Conservation (phyloP, 2,113 vertebrate genomes). For the Natator depressus region DNA sequence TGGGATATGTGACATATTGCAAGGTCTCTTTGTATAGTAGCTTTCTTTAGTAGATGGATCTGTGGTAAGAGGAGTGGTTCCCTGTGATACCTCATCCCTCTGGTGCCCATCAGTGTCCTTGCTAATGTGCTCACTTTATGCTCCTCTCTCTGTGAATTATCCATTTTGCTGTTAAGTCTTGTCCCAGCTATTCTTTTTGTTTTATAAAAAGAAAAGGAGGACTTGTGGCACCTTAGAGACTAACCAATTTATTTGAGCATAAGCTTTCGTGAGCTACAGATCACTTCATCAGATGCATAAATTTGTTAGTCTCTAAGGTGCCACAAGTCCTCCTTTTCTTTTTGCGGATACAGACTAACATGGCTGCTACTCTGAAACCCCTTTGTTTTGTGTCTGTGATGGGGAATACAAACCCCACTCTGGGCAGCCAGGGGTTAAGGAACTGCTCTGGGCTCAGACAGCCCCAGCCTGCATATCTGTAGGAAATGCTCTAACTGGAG, state of each 20-base stretch:
- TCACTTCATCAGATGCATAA: no score
- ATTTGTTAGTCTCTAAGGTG: no score
- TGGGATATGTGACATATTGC: background rate
- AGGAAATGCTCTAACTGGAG: background rate
- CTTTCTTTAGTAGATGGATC: constrained; percentile 11
- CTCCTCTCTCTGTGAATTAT: background rate
- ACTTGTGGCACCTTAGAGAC: no score
- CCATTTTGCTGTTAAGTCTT: background rate
- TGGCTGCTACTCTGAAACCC: no score
- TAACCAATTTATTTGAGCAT: no score
- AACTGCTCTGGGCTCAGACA: background rate
- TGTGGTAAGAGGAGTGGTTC: background rate
- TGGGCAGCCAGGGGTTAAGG: background rate
- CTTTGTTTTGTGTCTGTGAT: background rate
- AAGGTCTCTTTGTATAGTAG: background rate
- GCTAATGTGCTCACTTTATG: background rate
- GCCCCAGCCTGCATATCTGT: background rate
- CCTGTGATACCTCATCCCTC: background rate
- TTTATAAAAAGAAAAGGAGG: background rate
- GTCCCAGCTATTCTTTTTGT: background rate
- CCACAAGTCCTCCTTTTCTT: no score
- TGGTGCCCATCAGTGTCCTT: background rate
- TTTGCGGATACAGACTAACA: no score
- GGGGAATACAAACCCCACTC: background rate
- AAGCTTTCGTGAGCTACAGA: no score